Evolutionary conservation across 2,888 invertebrate species (phyloP), one percentile per base, ranked within the genome.

Genomic region (Calameuta pallipes): DNA sequence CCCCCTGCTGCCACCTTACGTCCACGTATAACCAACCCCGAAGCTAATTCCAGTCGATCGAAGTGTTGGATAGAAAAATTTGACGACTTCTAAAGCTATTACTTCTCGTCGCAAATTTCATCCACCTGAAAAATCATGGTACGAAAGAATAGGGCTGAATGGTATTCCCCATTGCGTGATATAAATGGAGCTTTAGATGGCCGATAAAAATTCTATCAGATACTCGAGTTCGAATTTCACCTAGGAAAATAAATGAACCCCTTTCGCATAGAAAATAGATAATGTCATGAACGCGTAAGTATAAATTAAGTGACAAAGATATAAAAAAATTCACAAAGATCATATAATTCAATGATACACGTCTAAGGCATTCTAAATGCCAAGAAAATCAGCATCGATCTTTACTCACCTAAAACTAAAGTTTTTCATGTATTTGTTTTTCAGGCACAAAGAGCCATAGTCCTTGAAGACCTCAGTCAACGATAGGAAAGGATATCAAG

Each of bases 351-450:
- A 56, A 56, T 23, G 23, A 9, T 9, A 56, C 23, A 23, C 9
- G 23, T 56, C 23, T 0, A 23, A 23, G 9, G 9, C 9, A 56
- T 9, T 56, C 6, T 23, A 23, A 23, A 56, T 23, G 1, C 15
- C 23, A 56, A 56, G 23, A 56, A 2, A 56, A 56, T 56, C 9
- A 2, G 23, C 23, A 56, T 56, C 23, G 2, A 9, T 15, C 41
- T 41, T 15, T 15, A 78, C 81, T 82, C 79, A 82, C 81, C 82
- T 82, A 83, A 83, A 84, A 82, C 83, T 83, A 81, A 82, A 83
- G 9, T 23, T 56, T 9, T 1, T 23, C 41, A 56, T 56, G 15
- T 56, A 15, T 23, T 6, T 56, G 78, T 81, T 78, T 75, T 81
- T 74, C 80, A 81, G 80, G 80, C 83, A 78, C 77, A 82, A 81